Evolutionary conservation across 1,140 invertebrate species (phyloP), one percentile per base, ranked within the genome.

Genomic region (Phymorhynchus buccinoides): DNA sequence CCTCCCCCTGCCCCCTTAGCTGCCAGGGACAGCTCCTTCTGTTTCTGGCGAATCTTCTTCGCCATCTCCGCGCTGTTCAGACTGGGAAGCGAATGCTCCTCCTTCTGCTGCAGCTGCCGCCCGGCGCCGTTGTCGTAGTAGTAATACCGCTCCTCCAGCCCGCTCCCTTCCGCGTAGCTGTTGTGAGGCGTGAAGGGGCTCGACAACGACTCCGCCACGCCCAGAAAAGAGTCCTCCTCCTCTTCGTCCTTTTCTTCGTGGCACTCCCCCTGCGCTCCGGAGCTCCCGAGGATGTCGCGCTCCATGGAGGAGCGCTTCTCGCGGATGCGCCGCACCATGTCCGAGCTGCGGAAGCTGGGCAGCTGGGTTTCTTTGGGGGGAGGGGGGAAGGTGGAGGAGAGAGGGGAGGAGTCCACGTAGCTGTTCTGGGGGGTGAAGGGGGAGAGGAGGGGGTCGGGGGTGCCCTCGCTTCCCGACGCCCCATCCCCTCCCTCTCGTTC

Each of bases 11-110:
- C 85, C 77, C 62, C 83, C 9, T 22, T 41, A 7, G 39, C 37
- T 3, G 75, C 75, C 2, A 16, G 39, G 18, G 37, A 85, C 68
- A 91, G 73, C 39, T 90, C 88, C n/a, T 88, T 88, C 81, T 90
- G 88, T 44, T 89, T 91, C 71, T 88, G 83, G 44, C 89, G 85
- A 41, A 92, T 91, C 56, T 84, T 86, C 66, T 89, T 86, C 22
- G 92, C 90, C 86, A 91, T 91, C 68, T 92, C 91, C 22, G 90
- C 87, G 85, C 83, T 92, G 85, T 91, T 92, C 56, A 92, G 87
- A 79, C 91, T 92, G 12, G 91, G 90, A 9, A 92, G 87, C 83
- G 85, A n/a, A n/a, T n/a, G n/a, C n/a, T n/a, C n/a, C n/a, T n/a
- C n/a, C n/a, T n/a, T n/a, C n/a, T n/a, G n/a, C n/a, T n/a, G n/a